phyloP scores from a whole-genome alignment of 2,888 invertebrate species.

The Tetragonula carbonaria region DNA sequence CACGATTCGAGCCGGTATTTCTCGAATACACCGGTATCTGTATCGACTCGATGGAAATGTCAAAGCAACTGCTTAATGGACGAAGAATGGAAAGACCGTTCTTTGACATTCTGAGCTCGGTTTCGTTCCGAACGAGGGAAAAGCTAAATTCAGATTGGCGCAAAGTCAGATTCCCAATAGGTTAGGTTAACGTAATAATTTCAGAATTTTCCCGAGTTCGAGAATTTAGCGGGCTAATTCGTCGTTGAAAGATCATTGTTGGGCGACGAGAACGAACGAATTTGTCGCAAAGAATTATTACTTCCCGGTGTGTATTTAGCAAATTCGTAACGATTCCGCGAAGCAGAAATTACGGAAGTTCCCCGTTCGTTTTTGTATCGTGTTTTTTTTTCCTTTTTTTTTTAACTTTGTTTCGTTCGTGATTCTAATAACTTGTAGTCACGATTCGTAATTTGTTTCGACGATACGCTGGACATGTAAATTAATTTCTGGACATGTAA shows the following conservation, averaged over 20 bases:
- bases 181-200: not conserved
- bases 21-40: not conserved
- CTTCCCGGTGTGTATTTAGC: not conserved
- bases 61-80: constrained; percentile 31
- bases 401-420: not conserved
- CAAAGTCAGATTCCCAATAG: too few species aligned
- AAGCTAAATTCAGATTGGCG: not conserved
- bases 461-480: not conserved
- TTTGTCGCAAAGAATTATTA: not conserved
- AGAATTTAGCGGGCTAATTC: not conserved
- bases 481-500: not conserved
- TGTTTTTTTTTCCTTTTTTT: not conserved
- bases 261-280: not conserved
- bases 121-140: not conserved
- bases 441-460: too few species aligned
- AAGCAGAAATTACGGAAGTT: not conserved
- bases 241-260: not conserved
- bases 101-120: not conserved
- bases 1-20: not conserved
- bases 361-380: not conserved
- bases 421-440: too few species aligned
- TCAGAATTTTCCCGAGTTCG: not conserved
- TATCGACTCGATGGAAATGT: constrained; percentile 24
- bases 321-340: not conserved
- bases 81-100: constrained; percentile 11